phyloP scores from a whole-genome alignment of 2,797 vertebrate genomes.

The Crotalus adamanteus region DNA sequence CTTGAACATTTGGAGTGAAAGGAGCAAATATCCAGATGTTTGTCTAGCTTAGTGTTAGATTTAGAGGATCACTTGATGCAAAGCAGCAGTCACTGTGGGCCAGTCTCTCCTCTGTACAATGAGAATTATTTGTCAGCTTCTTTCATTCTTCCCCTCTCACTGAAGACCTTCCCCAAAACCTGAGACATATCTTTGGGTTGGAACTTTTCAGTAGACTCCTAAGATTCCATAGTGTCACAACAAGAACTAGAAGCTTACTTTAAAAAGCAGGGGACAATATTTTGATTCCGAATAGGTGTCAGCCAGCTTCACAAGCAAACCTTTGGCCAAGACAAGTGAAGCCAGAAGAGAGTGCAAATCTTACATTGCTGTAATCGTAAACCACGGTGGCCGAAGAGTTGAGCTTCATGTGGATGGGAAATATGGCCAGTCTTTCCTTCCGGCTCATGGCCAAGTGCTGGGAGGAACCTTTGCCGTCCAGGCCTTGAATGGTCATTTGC shows the following conservation, averaged over 20 bases:
- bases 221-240: neutral
- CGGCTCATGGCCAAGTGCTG: conserved; percentile 57
- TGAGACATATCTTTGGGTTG: neutral
- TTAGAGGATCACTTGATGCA: neutral
- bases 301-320: neutral
- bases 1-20: too few species aligned
- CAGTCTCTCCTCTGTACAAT: neutral
- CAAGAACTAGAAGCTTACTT: neutral
- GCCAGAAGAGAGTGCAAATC: neutral
- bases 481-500: conserved; percentile 69
- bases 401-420: conserved; percentile 49
- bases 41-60: too few species aligned
- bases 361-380: conserved; percentile 72
- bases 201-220: neutral
- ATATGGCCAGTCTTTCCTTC: conserved; percentile 53
- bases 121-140: neutral
- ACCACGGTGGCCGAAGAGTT: conserved; percentile 65
- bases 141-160: neutral
- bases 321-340: neutral
- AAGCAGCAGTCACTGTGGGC: neutral
- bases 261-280: neutral
- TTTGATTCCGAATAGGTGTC: neutral
- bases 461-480: conserved; percentile 25
- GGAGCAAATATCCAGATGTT: too few species aligned
- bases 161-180: neutral